These are phyloP conservation scores for Himalopsyche japonica DNA, from an alignment of 2,888 invertebrate species.

Conservation along the genomic window DNA sequence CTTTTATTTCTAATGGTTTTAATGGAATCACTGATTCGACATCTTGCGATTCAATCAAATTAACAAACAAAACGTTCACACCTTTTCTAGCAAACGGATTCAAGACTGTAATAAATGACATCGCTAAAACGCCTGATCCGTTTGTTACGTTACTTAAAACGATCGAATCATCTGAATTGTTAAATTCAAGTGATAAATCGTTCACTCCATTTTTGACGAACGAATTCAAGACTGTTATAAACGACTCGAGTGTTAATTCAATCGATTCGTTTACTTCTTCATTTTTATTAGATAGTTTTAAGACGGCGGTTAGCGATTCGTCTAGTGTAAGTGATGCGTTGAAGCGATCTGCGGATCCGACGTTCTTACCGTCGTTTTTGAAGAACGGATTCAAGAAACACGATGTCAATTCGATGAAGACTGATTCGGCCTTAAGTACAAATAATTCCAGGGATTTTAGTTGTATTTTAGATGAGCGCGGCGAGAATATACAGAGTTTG, in stretches of 20 bases:
- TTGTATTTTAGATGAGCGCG: background rate
- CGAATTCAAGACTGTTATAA: too few species aligned
- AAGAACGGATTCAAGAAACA: slow-evolving; percentile 8
- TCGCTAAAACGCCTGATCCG: too few species aligned
- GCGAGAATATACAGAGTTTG: background rate
- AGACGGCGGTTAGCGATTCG: background rate
- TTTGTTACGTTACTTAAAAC: too few species aligned
- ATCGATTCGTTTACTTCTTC: background rate
- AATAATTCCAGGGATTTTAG: background rate
- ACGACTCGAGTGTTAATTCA: background rate
- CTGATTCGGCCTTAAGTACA: slow-evolving; percentile 5
- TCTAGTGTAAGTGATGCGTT: background rate
- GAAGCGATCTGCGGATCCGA: background rate
- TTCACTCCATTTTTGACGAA: too few species aligned
- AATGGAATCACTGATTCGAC: background rate
- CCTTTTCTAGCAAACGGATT: background rate
- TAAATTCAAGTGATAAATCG: too few species aligned
- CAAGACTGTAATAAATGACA: background rate
- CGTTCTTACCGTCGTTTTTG: slow-evolving; percentile 12
- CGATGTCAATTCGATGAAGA: slow-evolving; percentile 2
- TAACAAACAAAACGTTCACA: background rate
- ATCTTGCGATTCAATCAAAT: background rate
- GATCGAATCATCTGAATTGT: too few species aligned
- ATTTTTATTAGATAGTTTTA: background rate
- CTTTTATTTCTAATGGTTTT: background rate